Conservation (phyloP, 2,888 invertebrate species). For the Suillia variegata region DNA sequence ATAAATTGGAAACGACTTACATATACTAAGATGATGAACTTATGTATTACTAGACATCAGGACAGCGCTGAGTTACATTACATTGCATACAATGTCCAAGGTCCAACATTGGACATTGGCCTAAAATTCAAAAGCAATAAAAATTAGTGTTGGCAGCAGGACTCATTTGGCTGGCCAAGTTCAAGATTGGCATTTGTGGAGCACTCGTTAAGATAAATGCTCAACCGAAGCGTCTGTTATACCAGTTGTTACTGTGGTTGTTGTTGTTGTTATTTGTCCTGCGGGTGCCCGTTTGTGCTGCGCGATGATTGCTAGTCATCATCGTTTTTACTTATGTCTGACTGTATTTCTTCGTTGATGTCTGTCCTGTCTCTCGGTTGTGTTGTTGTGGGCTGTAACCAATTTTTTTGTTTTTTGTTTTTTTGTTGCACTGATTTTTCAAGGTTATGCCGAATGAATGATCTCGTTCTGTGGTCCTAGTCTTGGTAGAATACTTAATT, state of each 20-base stretch:
- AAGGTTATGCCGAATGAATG: not conserved
- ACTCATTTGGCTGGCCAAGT: not conserved
- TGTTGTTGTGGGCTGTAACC: not conserved
- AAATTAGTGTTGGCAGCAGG: slow-evolving; percentile 13
- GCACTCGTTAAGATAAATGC: not conserved
- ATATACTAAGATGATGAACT: too few relatives aligned
- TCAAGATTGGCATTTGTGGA: not conserved
- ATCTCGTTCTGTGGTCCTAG: too few relatives aligned
- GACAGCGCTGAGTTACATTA: too few relatives aligned
- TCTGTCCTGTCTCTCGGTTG: too few relatives aligned
- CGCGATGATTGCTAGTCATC: not conserved
- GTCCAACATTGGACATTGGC: not conserved
- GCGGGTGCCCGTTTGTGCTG: not conserved
- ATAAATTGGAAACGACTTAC: too few relatives aligned
- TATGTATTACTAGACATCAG: too few relatives aligned
- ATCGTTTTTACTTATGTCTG: too few relatives aligned
- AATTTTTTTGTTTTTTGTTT: not conserved
- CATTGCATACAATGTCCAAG: not conserved
- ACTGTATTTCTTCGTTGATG: too few relatives aligned
- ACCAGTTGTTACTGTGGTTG: too few relatives aligned
- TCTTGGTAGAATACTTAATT: too few relatives aligned
- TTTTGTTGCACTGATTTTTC: not conserved
- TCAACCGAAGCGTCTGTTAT: too few relatives aligned
- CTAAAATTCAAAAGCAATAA: slow-evolving; percentile 21
- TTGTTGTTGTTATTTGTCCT: too few relatives aligned